A percentile compares a stretch with the other conserved stretches of the same genome.
phyloP scores from a whole-genome alignment of 1,140 invertebrate species.

The Achatina immaculata region DNA sequence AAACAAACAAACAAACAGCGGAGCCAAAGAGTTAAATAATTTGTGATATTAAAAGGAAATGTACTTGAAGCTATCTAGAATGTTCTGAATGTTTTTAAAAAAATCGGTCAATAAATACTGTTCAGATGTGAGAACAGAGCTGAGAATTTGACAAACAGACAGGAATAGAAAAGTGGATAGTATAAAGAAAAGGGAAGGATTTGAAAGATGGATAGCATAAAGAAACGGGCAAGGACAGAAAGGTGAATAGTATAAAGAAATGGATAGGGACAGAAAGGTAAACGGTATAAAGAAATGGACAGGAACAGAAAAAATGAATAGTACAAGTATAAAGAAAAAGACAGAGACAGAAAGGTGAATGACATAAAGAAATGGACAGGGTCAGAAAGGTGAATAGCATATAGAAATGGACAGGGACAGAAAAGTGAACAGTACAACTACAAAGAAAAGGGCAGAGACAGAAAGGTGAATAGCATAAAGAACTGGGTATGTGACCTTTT shows the following conservation, averaged over 20 bases:
- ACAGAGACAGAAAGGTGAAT: background rate
- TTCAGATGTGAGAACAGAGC: too few species aligned
- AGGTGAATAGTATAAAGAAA: background rate
- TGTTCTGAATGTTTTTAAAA: too few species aligned
- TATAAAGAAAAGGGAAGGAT: background rate
- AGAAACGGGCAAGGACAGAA: background rate
- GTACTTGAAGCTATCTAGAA: too few species aligned
- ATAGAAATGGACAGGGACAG: background rate
- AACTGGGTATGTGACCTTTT: too few species aligned
- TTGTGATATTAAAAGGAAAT: too few species aligned
- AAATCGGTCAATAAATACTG: too few species aligned
- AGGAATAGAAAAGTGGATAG: background rate
- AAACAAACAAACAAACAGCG: too few species aligned
- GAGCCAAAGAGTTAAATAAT: too few species aligned
- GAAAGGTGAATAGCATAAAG: background rate
- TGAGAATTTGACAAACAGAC: too few species aligned
- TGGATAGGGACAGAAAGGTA: background rate
- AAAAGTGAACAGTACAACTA: background rate
- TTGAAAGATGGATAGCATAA: background rate
- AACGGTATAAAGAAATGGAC: background rate
- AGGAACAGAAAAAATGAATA: background rate
- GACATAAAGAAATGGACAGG: background rate
- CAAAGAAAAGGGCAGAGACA: background rate
- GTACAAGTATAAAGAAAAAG: background rate
- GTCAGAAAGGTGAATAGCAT: background rate